phyloP scores from a whole-genome alignment of 2,113 vertebrate genomes.

The Crotophaga sulcirostris region DNA sequence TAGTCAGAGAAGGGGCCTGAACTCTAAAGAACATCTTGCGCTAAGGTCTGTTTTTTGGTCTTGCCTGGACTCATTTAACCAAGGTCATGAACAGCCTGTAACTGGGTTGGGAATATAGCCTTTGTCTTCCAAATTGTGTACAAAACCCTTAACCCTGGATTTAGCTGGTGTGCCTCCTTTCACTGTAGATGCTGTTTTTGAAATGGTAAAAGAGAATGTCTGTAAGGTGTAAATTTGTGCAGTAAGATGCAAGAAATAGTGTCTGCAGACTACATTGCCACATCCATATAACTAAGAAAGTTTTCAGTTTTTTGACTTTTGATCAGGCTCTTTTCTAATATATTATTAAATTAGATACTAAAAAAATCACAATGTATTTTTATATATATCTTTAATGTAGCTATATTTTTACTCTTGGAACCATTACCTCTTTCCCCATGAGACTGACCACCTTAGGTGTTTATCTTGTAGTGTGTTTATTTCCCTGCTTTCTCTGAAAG shows the following conservation, averaged over 20 bases:
- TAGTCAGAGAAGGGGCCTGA: background rate
- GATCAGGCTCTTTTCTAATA: background rate
- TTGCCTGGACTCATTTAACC: background rate
- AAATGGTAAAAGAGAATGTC: background rate
- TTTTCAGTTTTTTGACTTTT: background rate
- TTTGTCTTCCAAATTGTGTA: background rate
- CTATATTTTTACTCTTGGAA: background rate
- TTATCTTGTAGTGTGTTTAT: slow-evolving; percentile 12
- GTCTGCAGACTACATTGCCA: background rate
- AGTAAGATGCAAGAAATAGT: background rate
- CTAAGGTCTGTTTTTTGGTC: background rate
- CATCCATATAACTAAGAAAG: background rate
- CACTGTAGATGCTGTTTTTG: background rate
- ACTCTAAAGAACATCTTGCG: background rate
- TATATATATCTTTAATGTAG: background rate
- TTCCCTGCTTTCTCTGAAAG: background rate
- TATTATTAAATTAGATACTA: background rate
- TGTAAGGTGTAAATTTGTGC: background rate
- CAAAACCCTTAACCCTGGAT: background rate
- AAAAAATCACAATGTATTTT: background rate
- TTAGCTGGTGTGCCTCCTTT: background rate
- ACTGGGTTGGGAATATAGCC: background rate
- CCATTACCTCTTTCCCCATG: background rate
- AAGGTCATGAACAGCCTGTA: background rate
- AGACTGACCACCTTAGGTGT: background rate